Evolutionary conservation across 2,797 vertebrate genomes (phyloP), one percentile per base, ranked within the genome.

Genomic region (Enteromius afrohamiltoni): DNA sequence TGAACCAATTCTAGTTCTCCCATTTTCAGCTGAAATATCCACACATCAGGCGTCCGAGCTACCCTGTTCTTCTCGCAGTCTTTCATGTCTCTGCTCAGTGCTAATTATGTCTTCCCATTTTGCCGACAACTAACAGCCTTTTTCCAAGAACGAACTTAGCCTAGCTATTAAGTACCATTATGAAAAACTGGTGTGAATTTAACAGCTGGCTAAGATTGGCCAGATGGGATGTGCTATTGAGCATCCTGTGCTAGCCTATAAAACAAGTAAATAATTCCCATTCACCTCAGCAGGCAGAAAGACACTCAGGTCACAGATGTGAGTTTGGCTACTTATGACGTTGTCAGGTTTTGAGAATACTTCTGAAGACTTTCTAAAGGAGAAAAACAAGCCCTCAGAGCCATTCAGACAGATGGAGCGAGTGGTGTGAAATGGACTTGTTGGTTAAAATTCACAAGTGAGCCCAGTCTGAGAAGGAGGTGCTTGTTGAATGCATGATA

Each of bases 121-220:
- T 23, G 45, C 34, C 40, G 49, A 62, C 67, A 55, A 29, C 47
- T 51, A 34, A 55, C 47, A 65, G 17, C 31, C 29, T 58, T 40
- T 34, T 58, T 76, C 37, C 19, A 60, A 47, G 37, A 85, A 34
- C 40, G 21, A 84, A 81, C 47, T 47, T 62, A 80, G 26, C 19
- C 47, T 21, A 29, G 40, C 31, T 76, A 58, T 80, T 65, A 67
- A 26, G 19, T 37, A 23, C 40, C 42, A 40, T 73, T n/a, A 73
- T 69, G 42, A 76, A 86, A 73, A 16, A 78, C 45, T 31, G 3
- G 23, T 19, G 26, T 64, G 55, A 83, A 70, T 76, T 71, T 64
- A 86, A 68, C 58, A 69, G 42, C 40, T 79, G 82, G 60, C 69
- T 70, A 67, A 74, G 21, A 78, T 17, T 34, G n/a, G 10, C 26